Percentiles rank a stretch among this genome's conserved stretches.
Evolutionary conservation across 2,113 vertebrate genomes (phyloP).

Genomic region (Bos taurus): ARS-UCD2.0 NC_037328.1:131927001-131927500

Average conservation of each 20-base stretch:
- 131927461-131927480: background rate
- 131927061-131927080: background rate
- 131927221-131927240: background rate
- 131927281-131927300: background rate
- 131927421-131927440: background rate
- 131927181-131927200: background rate
- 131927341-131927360: background rate
- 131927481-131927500: background rate
- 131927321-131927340: background rate
- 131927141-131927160: background rate
- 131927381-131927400: background rate
- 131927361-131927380: background rate
- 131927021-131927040: background rate
- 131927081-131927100: background rate
- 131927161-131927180: background rate
- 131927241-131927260: background rate
- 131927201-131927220: background rate
- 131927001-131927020: background rate
- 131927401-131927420: background rate
- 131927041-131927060: background rate
- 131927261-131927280: background rate
- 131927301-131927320: background rate
- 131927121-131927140: background rate
- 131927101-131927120: background rate
- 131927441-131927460: background rate